These are phyloP conservation scores for Drosophila merina DNA, from an alignment of 2,888 invertebrate species.

Conservation along the genomic window DNA sequence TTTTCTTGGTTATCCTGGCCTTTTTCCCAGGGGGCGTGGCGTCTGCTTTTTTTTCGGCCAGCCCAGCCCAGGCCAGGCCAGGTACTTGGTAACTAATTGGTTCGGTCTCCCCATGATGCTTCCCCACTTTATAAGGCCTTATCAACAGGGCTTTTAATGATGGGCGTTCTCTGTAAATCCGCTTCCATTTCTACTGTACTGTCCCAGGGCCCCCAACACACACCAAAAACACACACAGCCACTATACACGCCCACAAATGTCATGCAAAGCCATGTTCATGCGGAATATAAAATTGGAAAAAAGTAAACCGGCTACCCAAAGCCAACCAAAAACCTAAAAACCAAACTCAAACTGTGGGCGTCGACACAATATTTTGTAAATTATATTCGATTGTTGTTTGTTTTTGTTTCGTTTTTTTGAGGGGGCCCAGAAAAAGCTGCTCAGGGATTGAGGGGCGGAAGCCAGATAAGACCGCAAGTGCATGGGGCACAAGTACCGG, in stretches of 20 bases:
- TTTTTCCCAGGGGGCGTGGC: slow-evolving; percentile 15
- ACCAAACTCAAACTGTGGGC: slow-evolving; percentile 55
- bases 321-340: slow-evolving; percentile 31
- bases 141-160: slow-evolving; percentile 35
- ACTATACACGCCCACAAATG: slow-evolving; percentile 57
- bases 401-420: slow-evolving; percentile 6
- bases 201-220: slow-evolving; percentile 13
- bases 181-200: slow-evolving; percentile 19
- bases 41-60: background rate
- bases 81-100: slow-evolving; percentile 37
- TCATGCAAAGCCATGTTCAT: slow-evolving; percentile 13
- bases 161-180: slow-evolving; percentile 34
- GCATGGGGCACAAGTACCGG: slow-evolving; percentile 14
- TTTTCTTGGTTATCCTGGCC: slow-evolving; percentile 17
- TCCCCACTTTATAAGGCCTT: slow-evolving; percentile 2
- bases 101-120: background rate
- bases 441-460: slow-evolving; percentile 59
- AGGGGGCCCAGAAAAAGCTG: slow-evolving; percentile 10
- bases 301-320: slow-evolving; percentile 30
- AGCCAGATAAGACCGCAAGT: slow-evolving; percentile 46
- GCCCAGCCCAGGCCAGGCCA: slow-evolving; percentile 12
- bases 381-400: slow-evolving; percentile 70
- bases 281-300: slow-evolving; percentile 8
- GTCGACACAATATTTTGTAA: slow-evolving; percentile 73
- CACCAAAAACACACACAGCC: background rate